These are phyloP conservation scores for Linurgus olivaceus DNA, from an alignment of 2,797 vertebrate species.

Conservation along the genomic window DNA sequence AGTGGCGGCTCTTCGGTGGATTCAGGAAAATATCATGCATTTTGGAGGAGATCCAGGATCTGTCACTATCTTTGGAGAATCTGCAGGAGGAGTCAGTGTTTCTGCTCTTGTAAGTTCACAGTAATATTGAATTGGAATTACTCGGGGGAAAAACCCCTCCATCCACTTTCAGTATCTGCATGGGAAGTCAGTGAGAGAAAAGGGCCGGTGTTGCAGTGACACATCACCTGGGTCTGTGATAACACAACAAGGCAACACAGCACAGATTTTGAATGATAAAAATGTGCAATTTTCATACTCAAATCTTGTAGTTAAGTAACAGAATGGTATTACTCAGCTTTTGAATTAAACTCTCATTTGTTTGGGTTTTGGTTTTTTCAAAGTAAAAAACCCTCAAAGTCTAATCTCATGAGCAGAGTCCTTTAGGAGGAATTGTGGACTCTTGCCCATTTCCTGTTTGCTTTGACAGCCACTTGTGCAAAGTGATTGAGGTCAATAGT, in stretches of 20 bases:
- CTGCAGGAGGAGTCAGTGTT: constrained; percentile 84
- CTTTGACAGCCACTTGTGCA: not conserved
- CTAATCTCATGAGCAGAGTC: not conserved
- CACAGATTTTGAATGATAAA: not conserved
- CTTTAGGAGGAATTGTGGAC: not conserved
- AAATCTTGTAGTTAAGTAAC: not conserved
- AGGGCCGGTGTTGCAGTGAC: not conserved
- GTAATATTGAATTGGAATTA: not conserved
- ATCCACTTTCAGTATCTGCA: not conserved
- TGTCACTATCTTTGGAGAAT: constrained; percentile 85
- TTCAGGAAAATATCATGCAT: constrained; percentile 82
- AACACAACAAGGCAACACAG: not conserved
- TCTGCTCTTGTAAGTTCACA: constrained; percentile 80
- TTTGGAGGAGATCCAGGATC: constrained; percentile 84
- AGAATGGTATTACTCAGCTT: not conserved
- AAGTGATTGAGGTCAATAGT: rapidly evolving
- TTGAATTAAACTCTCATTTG: not conserved
- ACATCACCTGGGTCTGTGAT: not conserved
- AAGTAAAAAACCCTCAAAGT: rapidly evolving
- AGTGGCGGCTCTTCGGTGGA: constrained; percentile 85
- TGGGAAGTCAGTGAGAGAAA: not conserved
- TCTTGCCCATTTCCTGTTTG: not conserved
- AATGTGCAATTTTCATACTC: not conserved
- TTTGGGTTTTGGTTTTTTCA: not conserved
- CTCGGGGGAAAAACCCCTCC: rapidly evolving